phyloP scores from a whole-genome alignment of 2,888 invertebrate genomes.

The Euzophera pinguis region DNA sequence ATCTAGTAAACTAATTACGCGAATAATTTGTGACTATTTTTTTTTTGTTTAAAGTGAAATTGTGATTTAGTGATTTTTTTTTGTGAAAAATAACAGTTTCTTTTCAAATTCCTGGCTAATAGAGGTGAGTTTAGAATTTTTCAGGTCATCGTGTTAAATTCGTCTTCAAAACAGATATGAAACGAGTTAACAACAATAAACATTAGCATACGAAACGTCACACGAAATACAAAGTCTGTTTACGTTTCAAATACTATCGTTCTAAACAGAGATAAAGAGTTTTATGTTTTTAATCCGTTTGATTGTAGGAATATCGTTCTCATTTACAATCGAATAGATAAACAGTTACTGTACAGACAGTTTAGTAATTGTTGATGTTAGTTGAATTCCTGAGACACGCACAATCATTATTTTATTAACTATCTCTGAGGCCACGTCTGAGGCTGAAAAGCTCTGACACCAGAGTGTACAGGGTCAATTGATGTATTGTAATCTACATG shows the following conservation, averaged over 20 bases:
- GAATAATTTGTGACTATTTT: background rate
- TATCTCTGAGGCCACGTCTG: too few relatives aligned
- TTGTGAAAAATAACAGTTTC: background rate
- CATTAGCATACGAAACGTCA: conserved; percentile 21
- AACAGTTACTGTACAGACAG: background rate
- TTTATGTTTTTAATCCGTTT: background rate
- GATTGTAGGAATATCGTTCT: background rate
- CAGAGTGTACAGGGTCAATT: too few relatives aligned
- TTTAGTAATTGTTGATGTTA: background rate
- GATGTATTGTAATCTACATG: too few relatives aligned
- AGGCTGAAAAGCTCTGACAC: too few relatives aligned
- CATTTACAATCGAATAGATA: background rate
- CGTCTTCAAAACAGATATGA: conserved; percentile 16
- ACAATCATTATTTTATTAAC: too few relatives aligned
- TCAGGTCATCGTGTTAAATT: conserved; percentile 1
- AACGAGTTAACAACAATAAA: conserved; percentile 21
- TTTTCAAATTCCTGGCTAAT: background rate
- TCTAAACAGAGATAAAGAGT: conserved; percentile 1
- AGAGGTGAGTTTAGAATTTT: background rate
- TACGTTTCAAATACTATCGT: conserved; percentile 3
- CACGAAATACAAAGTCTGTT: conserved; percentile 7
- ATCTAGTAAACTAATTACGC: conserved; percentile 4
- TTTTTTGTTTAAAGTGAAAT: background rate
- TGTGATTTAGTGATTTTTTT: background rate
- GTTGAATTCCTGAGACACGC: too few relatives aligned